Conservation (phyloP, 2,888 invertebrate genomes). For the Thecophora atra region DNA sequence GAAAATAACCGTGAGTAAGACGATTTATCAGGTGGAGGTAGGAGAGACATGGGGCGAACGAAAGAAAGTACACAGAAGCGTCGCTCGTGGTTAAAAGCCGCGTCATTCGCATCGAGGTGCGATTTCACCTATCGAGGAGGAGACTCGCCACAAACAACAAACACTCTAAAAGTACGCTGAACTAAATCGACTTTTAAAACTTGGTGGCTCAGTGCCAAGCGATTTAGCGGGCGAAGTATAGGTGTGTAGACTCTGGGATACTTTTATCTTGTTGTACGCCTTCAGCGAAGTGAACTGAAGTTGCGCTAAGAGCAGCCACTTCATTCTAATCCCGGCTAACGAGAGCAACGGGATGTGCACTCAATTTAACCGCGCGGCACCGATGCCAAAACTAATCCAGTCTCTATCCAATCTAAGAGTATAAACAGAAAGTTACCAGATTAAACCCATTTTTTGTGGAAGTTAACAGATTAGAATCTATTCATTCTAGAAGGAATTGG, state of each 20-base stretch:
- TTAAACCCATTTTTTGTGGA: too few species aligned
- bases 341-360: not conserved
- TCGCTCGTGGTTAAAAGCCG: not conserved
- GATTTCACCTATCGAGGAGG: too few species aligned
- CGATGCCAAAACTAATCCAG: not conserved
- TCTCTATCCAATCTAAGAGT: too few species aligned
- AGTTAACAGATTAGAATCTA: too few species aligned
- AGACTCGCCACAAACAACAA: not conserved
- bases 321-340: not conserved
- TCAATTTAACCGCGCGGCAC: slow-evolving; percentile 12
- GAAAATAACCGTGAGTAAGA: slow-evolving; percentile 23
- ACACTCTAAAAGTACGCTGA: slow-evolving; percentile 24
- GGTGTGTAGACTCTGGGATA: too few species aligned
- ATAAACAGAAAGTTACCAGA: too few species aligned
- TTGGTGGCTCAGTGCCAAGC: slow-evolving; percentile 16
- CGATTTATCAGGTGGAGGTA: not conserved
- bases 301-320: slow-evolving; percentile 1
- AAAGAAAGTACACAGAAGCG: not conserved
- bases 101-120: not conserved
- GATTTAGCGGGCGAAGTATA: too few species aligned
- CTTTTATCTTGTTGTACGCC: too few species aligned
- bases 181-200: slow-evolving; percentile 29
- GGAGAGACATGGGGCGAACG: too few species aligned
- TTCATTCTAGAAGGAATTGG: too few species aligned
- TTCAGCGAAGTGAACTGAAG: too few species aligned